Evolutionary conservation across 2,797 vertebrate species (phyloP).

Genomic region (Rhyacichthys aspro): DNA sequence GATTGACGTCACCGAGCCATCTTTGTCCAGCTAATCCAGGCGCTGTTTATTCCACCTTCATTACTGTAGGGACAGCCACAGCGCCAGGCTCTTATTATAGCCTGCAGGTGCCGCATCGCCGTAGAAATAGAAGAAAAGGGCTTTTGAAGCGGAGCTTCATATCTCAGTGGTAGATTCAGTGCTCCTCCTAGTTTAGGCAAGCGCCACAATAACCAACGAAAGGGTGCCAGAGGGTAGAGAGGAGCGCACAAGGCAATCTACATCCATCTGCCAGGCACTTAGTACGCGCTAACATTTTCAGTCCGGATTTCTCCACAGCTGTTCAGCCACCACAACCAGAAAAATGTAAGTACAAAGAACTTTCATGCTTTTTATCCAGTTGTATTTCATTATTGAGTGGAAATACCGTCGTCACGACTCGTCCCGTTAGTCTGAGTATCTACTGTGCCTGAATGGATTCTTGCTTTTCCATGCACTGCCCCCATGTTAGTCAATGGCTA

Average conservation of each 20-base stretch:
- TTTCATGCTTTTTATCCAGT: conserved; percentile 1
- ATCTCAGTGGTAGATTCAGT: conserved; percentile 39
- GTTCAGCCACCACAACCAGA: conserved; percentile 53
- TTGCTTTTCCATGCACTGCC: not conserved
- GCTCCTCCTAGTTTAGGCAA: conserved; percentile 64
- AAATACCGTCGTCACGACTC: conserved; percentile 15
- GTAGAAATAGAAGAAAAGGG: conserved; percentile 26
- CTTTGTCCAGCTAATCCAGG: conserved; percentile 81
- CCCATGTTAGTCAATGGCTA: not conserved
- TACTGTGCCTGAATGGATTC: conserved; percentile 11
- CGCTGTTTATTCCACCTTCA: conserved; percentile 78
- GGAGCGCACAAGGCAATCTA: conserved; percentile 71
- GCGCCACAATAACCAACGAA: conserved; percentile 65
- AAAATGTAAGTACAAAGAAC: conserved; percentile 69
- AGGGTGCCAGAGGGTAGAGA: conserved; percentile 74
- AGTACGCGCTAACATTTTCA: conserved; percentile 54
- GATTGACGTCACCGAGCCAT: conserved; percentile 85
- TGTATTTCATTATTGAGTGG: conserved; percentile 2
- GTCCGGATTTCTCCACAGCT: conserved; percentile 65
- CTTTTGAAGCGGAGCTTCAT: conserved; percentile 9
- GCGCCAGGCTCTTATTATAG: conserved; percentile 54
- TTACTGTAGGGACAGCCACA: conserved; percentile 66
- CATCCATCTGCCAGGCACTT: conserved; percentile 70
- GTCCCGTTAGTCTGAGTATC: conserved; percentile 14
- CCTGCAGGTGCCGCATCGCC: conserved; percentile 58